Conservation (phyloP, 2,888 invertebrate species). For the Phyto melanocephala region DNA sequence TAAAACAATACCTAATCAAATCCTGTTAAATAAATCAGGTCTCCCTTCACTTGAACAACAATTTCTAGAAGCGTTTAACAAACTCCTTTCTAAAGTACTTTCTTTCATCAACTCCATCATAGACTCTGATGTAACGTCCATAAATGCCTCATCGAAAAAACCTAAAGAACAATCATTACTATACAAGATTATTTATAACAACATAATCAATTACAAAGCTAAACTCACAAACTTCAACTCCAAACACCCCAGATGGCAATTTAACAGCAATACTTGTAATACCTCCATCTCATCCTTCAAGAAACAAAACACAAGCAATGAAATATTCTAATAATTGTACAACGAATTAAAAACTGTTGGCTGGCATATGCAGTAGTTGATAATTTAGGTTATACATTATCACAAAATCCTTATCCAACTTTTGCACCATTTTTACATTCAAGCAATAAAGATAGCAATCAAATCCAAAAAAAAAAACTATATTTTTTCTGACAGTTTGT, state of each 20-base stretch:
- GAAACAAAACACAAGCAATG: not conserved
- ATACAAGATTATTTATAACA: not conserved
- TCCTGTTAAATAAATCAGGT: conserved; percentile 1
- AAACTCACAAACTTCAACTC: no score
- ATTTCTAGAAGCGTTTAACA: not conserved
- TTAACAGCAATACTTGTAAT: not conserved
- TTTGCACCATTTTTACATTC: not conserved
- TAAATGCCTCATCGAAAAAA: no score
- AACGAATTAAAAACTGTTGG: not conserved
- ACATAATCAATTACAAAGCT: no score
- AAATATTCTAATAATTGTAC: not conserved
- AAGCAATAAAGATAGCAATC: no score
- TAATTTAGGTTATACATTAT: not conserved
- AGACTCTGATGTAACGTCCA: no score
- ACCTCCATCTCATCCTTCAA: not conserved
- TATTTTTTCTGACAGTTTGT: no score
- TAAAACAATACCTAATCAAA: not conserved
- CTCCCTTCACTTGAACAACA: conserved; percentile 4
- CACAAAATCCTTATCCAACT: not conserved
- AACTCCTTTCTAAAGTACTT: no score
- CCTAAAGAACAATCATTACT: not conserved
- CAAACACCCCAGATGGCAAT: no score
- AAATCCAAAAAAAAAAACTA: not conserved
- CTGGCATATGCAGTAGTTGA: not conserved
- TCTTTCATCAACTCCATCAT: no score